Evolutionary conservation across 2,888 invertebrate species (phyloP).

Genomic region (Phalera bucephala): DNA sequence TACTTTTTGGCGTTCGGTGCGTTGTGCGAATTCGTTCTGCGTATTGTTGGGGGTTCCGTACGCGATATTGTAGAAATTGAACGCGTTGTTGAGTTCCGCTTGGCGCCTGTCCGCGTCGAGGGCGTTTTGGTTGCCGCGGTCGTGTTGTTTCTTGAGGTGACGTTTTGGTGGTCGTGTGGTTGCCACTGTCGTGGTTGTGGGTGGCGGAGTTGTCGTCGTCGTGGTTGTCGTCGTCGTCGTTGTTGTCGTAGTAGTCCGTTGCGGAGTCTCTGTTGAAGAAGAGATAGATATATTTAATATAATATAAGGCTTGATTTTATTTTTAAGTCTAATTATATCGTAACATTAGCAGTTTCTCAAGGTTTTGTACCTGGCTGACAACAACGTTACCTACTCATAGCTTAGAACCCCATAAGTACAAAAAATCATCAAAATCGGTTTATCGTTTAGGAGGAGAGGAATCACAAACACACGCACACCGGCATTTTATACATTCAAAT

Average conservation of each 20-base stretch:
- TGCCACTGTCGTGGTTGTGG: constrained; percentile 50
- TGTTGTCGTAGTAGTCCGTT: constrained; percentile 71
- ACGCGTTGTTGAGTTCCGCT: constrained; percentile 63
- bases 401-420: no score
- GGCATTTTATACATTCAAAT: no score
- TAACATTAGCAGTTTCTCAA: no score
- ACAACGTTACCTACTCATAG: no score
- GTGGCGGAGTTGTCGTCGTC: constrained; percentile 57
- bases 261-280: constrained; percentile 71
- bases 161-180: constrained; percentile 67
- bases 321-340: no score
- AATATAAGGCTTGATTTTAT: no score
- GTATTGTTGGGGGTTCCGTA: constrained; percentile 55
- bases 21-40: constrained; percentile 66
- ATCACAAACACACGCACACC: no score
- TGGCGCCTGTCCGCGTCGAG: constrained; percentile 64
- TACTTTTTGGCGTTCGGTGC: constrained; percentile 70
- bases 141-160: constrained; percentile 65
- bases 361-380: no score
- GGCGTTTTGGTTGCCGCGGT: constrained; percentile 61
- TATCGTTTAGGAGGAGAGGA: no score
- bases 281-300: constrained; percentile 8
- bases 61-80: constrained; percentile 61
- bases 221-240: constrained; percentile 71
- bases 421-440: no score